phyloP scores from a whole-genome alignment of 2,888 invertebrate genomes.

The Synergus laeviventris region DNA sequence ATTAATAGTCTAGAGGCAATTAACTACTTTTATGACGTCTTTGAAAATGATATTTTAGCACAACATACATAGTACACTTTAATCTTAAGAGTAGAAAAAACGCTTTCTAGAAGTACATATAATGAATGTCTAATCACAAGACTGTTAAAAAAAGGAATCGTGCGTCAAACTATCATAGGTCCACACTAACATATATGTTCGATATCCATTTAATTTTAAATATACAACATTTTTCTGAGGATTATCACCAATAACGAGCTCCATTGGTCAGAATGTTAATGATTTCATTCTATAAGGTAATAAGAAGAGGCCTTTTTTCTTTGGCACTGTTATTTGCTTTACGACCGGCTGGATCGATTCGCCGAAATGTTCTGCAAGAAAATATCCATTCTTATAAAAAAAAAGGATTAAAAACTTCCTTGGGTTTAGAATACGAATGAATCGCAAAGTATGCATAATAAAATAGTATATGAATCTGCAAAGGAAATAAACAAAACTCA shows the following conservation, averaged over 20 bases:
- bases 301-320: conserved; percentile 52
- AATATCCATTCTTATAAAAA: conserved; percentile 48
- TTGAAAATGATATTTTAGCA: background rate
- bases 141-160: background rate
- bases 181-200: background rate
- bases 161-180: background rate
- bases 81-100: background rate
- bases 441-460: no score
- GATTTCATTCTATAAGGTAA: conserved; percentile 60
- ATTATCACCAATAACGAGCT: conserved; percentile 50
- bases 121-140: background rate
- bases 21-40: background rate
- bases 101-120: background rate
- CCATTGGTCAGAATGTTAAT: conserved; percentile 55
- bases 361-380: conserved; percentile 55
- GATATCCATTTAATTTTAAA: background rate
- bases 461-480: no score
- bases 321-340: conserved; percentile 57
- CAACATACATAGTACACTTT: background rate
- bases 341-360: conserved; percentile 58
- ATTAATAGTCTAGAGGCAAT: background rate
- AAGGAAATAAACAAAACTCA: conserved; percentile 32
- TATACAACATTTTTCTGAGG: background rate
- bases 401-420: no score
- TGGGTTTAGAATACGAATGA: no score